phyloP scores from a whole-genome alignment of 2,113 vertebrate genomes.

The Sterrhoptilus dennistouni region DNA sequence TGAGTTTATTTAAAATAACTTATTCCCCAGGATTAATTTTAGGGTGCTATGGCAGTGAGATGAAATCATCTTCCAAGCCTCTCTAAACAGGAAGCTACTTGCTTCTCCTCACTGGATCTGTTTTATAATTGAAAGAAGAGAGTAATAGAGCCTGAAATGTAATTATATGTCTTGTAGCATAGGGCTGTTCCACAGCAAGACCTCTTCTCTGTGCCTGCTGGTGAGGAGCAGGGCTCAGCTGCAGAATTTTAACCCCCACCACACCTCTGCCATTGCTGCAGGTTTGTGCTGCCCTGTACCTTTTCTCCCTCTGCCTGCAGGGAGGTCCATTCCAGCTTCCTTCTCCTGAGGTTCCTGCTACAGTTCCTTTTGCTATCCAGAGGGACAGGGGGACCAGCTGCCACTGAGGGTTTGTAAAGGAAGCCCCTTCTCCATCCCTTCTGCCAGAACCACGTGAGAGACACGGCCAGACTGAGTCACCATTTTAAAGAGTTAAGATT shows the following conservation, averaged over 20 bases:
- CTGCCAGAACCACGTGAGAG: no score
- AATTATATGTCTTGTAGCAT: not conserved
- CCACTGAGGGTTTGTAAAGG: no score
- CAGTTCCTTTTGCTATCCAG: no score
- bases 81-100: not conserved
- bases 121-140: conserved; percentile 5
- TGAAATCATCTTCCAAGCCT: not conserved
- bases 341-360: no score
- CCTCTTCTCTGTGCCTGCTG: not conserved
- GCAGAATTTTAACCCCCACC: not conserved
- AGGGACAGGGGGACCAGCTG: no score
- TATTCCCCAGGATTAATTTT: not conserved
- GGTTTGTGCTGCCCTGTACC: no score
- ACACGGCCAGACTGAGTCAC: no score
- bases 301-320: no score
- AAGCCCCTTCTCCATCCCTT: no score
- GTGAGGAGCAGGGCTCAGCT: not conserved
- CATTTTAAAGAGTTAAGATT: not conserved
- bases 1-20: not conserved
- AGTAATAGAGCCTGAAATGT: not conserved
- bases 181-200: not conserved
- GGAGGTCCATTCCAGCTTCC: no score
- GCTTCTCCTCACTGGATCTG: not conserved
- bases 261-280: no score
- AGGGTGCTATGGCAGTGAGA: not conserved